Evolutionary conservation across 2,888 invertebrate species (phyloP), one percentile per base, ranked within the genome.

Genomic region (Drosophila neotestacea): DNA sequence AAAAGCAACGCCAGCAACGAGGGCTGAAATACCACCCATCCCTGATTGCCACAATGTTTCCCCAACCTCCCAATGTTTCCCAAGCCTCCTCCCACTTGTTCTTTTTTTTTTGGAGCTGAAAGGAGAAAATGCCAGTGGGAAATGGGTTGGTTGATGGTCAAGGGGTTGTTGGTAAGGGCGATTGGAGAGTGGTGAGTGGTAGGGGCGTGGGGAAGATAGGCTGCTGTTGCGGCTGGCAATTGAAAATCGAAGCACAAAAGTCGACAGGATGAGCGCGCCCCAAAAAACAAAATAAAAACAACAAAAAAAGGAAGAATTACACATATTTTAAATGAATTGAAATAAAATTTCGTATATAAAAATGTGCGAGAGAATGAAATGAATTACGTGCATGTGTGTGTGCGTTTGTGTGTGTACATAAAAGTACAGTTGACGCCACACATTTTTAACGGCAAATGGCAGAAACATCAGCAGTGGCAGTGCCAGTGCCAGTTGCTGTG

Each of bases 391-490:
- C n/a, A 47, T 46, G 46, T 55, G 63, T 66, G 46, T 46, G 47
- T 22, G 51, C 42, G 46, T 58, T 42, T 50, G 75, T 71, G 72
- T 61, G 75, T 71, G 72, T 61, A 75, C 72, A 77, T 61, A 83
- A 85, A 90, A 90, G 89, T 89, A 89, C 89, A 90, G 89, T 90
- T 88, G 90, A 87, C 85, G 84, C 89, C 80, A 79, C 81, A 88
- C 76, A 83, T 81, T 89, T 89, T 84, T 52, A 86, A 78, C 78
- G 62, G 81, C 77, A 84, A 79, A 77, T 73, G 71, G 76, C 85
- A 84, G 80, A 54, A 56, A n/a, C 66, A 65, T 56, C 60, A 64
- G 62, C 54, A 50, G 50, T 9, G 50, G 58, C 61, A 28, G 28
- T 59, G 52, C 54, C 61, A 28, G 28, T 59, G 52, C 54, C 61